Evolutionary conservation across 2,888 invertebrate genomes (phyloP).

Genomic region (Erebia ligea): DNA sequence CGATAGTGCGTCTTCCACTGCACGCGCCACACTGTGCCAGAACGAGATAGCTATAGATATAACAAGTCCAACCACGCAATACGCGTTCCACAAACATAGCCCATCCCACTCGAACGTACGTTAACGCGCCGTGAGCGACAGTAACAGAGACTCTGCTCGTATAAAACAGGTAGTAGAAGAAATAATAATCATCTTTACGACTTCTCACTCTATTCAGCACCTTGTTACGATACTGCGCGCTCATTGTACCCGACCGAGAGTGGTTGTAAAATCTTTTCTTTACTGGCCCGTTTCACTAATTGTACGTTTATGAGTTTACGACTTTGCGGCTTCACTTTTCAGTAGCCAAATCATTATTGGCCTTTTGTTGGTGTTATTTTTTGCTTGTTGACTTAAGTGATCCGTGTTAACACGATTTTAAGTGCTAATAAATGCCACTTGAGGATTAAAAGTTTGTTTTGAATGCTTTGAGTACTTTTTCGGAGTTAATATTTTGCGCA

Average conservation of each 20-base stretch:
- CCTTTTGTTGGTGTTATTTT: conserved; percentile 67
- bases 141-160: conserved; percentile 71
- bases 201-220: conserved; percentile 85
- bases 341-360: conserved; percentile 70
- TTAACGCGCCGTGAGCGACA: conserved; percentile 52
- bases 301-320: conserved; percentile 83
- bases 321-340: conserved; percentile 78
- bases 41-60: conserved; percentile 64
- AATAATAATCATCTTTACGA: conserved; percentile 85
- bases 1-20: conserved; percentile 79
- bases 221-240: conserved; percentile 83
- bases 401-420: conserved; percentile 33
- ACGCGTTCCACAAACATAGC: conserved; percentile 60
- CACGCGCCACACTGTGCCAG: conserved; percentile 74
- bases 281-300: conserved; percentile 82
- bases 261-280: conserved; percentile 84
- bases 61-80: conserved; percentile 57
- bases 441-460: conserved; percentile 9
- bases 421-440: conserved; percentile 29
- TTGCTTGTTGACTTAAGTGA: conserved; percentile 33
- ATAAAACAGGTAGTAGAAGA: conserved; percentile 84
- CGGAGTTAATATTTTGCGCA: neutral
- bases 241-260: conserved; percentile 81
- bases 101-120: conserved; percentile 63
- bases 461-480: neutral